A percentile compares a stretch with the other conserved stretches of the same genome.
These are phyloP conservation scores for Larimichthys crocea DNA, from an alignment of 2,113 vertebrate species.

Conservation along the genomic window DNA sequence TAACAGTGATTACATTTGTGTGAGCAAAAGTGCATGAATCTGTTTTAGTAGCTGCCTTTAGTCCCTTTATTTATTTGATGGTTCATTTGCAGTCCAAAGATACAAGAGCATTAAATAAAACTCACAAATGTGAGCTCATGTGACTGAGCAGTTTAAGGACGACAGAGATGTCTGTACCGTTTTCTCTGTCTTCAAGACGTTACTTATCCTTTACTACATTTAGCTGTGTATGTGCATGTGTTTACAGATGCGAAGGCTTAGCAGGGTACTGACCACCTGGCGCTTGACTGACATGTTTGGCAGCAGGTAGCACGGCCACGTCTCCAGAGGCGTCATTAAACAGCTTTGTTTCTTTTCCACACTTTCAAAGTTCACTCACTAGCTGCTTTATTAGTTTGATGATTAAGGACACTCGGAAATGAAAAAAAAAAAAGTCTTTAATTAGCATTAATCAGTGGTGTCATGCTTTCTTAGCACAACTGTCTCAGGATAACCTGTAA, in stretches of 20 bases:
- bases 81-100: not conserved
- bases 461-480: not conserved
- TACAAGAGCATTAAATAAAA: not conserved
- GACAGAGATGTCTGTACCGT: slow-evolving; percentile 6
- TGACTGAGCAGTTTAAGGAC: not conserved
- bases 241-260: slow-evolving; percentile 58
- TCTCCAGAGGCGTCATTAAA: slow-evolving; percentile 65
- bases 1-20: not conserved
- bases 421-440: not conserved
- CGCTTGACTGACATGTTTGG: slow-evolving; percentile 70
- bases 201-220: slow-evolving; percentile 23
- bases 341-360: slow-evolving; percentile 52
- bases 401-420: slow-evolving; percentile 38
- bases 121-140: not conserved
- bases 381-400: slow-evolving; percentile 37
- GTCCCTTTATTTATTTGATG: not conserved
- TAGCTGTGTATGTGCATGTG: slow-evolving; percentile 11
- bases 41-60: slow-evolving; percentile 1
- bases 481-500: not conserved
- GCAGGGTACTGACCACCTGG: slow-evolving; percentile 67
- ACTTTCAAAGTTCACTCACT: slow-evolving; percentile 24
- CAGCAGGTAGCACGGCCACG: slow-evolving; percentile 50
- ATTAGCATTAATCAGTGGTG: slow-evolving; percentile 4
- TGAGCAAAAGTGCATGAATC: not conserved
- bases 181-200: slow-evolving; percentile 19